phyloP scores from a whole-genome alignment of 2,797 vertebrate genomes.

The Spizella passerina region DNA sequence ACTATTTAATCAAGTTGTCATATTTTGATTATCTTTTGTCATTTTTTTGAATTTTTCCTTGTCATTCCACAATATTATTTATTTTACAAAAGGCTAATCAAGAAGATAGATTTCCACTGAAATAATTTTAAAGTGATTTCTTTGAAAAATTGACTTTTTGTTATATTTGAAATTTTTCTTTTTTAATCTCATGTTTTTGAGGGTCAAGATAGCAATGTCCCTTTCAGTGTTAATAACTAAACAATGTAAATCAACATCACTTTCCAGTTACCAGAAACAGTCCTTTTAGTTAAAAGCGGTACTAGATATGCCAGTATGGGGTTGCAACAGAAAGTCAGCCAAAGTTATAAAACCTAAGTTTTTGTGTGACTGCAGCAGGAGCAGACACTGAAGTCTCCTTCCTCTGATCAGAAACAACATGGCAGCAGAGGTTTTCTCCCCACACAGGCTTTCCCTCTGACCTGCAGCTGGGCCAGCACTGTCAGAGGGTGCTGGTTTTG shows the following conservation, averaged over 20 bases:
- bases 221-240: neutral
- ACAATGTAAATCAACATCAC: neutral
- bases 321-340: neutral
- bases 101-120: neutral
- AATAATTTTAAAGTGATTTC: neutral
- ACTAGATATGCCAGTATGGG: neutral
- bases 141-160: neutral
- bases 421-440: neutral
- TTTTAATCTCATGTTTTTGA: neutral
- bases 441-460: rapidly evolving
- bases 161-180: neutral
- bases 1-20: neutral
- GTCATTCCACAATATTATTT: neutral
- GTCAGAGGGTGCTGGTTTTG: neutral
- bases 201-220: neutral
- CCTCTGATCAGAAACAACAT: neutral
- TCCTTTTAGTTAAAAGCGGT: neutral
- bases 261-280: neutral
- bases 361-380: neutral
- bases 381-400: neutral
- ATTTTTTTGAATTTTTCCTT: neutral
- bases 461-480: neutral
- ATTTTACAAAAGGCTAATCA: neutral
- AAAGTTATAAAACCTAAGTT: neutral
- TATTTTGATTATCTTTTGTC: neutral